Percentiles rank a stretch among this genome's conserved stretches.
These are phyloP conservation scores for Eurytoma adleriae DNA, from an alignment of 2,888 invertebrate species.

Conservation along the genomic window DNA sequence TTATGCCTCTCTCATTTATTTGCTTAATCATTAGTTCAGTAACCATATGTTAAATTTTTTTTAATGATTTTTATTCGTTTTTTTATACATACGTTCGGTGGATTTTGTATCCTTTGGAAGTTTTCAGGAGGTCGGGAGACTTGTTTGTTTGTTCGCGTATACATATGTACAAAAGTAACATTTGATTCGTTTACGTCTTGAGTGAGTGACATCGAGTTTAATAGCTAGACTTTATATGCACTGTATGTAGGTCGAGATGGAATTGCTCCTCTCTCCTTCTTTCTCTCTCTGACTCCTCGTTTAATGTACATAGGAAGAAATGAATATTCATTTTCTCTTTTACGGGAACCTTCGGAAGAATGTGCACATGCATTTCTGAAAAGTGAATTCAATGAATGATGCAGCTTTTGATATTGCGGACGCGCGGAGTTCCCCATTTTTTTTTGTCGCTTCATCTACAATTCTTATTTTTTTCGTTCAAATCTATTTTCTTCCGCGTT, in stretches of 20 bases:
- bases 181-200: conserved; percentile 31
- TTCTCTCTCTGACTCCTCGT: not conserved
- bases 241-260: conserved; percentile 42
- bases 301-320: conserved; percentile 15
- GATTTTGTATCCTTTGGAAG: too few species aligned
- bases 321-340: conserved; percentile 36
- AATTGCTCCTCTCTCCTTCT: not conserved
- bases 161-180: conserved; percentile 29
- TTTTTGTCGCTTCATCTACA: too few species aligned
- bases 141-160: conserved; percentile 11
- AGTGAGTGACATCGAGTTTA: conserved; percentile 46
- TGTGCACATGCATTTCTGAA: not conserved
- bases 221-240: conserved; percentile 33
- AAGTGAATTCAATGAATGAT: not conserved
- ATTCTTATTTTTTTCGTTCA: not conserved
- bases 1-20: conserved; percentile 29
- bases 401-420: not conserved
- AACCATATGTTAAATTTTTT: not conserved
- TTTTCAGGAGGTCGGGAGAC: conserved; percentile 2
- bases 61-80: not conserved
- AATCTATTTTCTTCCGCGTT: not conserved
- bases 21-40: conserved; percentile 11
- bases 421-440: not conserved
- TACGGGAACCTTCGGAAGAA: not conserved
- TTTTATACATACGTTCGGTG: not conserved